Base-by-base conservation (phyloP, 2,113 vertebrate genomes). In the Apeltes quadracus region DNA sequence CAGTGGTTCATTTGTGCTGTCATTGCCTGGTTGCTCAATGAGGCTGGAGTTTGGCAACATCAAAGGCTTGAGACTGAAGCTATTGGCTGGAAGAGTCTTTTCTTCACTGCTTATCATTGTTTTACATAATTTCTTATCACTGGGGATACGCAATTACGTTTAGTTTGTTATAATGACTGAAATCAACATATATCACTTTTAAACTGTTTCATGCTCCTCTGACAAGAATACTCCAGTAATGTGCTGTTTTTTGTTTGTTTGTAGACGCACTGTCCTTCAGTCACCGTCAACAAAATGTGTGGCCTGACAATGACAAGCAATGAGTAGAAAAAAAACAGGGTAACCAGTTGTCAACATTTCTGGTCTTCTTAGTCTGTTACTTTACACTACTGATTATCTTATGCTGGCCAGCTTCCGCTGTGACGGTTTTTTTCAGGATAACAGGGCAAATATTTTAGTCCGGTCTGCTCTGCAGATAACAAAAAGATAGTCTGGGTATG, bases 101-200 rank as follows among this genome's bases (percentile, higher is more conserved):
- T 77, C 69, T 87, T 88, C 75, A 61, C n/a, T 1, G 64, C 78
- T 74, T 86, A 84, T 88, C 79, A 57, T 76, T 73, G 80, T 80
- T 89, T 86, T 72, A 64, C 70, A 75, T 82, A 84, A 92, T 82
- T 84, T 67, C 74, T 82, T 88, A 79, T 83, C 65, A 41, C 20
- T 16, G 55, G 44, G 32, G 6, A 34, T 34, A 34, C 1, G 32
- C 32, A 34, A 34, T 34, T 34, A 34, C 68, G 46, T 75, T 69
- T 61, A 75, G 43, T 54, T 53, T 66, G 46, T 43, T 54, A 36
- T 54, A 55, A 63, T 57, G 59, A 64, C 58, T 56, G 51, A 66
- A 61, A 62, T 39, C 34, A 46, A 36, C 25, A 34, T 53, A 34
- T 57, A 59, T 73, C 2, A 14, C 13, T 39, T 38, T 62, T 34